Evolutionary conservation across 2,113 vertebrate genomes (phyloP), one percentile per base, ranked within the genome.

Genomic region (Aptenodytes forsteri): DNA sequence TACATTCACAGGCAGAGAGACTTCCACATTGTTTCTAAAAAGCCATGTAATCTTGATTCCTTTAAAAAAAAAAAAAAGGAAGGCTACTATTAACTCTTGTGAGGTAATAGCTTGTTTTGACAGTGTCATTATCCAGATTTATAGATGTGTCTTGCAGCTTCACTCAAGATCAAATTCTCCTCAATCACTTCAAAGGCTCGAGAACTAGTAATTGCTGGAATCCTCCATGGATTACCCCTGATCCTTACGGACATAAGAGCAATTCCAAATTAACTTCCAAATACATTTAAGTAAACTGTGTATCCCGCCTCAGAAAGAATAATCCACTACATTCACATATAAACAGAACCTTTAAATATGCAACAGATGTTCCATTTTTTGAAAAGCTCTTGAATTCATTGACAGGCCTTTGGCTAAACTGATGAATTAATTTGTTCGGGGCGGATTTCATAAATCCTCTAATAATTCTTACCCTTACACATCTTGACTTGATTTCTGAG

Each of bases 401-500:
- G 98, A 98, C 98, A 98, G 94, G 92, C 90, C 88, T 97, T 98
- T 98, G 97, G 97, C 97, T 98, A 98, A 98, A 98, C 95, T 97
- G 97, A 98, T 97, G 97, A 97, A 98, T 98, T 98, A 98, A 98
- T 98, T 99, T 98, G 98, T 98, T 98, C 83, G 0, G 90, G 93
- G 93, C 65, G 8, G 94, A 98, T 98, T 98, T 98, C 96, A 98
- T 98, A 98, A 98, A 98, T 98, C 95, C 94, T 97, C 96, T 98
- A 98, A 98, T 98, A 98, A 98, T 98, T 98, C 97, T 98, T 98
- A 91, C 90, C 93, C 97, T 97, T 98, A 94, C 93, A 98, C 98
- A 98, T 98, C 98, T 98, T 98, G 98, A 98, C 96, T 98, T 98
- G 96, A 98, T 98, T 98, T 98, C 93, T 96, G 91, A 97, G 97